Conservation (phyloP, 2,888 invertebrate species). For the Kuschelorhynchus macadamiae region DNA sequence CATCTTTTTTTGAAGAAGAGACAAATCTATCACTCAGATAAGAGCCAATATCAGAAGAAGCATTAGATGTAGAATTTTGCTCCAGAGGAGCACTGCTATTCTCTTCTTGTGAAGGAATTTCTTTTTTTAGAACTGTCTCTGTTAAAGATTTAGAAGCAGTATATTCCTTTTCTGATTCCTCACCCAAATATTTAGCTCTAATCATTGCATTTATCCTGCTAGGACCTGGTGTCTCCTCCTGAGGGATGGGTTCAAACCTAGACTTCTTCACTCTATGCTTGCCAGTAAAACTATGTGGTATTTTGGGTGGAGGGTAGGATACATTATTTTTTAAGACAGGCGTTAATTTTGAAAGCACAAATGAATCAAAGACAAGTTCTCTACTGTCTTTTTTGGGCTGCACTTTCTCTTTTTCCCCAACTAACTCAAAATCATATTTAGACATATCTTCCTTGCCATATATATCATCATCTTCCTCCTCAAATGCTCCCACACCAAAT, state of each 20-base stretch:
- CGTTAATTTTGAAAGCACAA: slow-evolving; percentile 66
- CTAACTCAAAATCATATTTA: slow-evolving; percentile 90
- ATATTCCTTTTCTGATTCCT: slow-evolving; percentile 51
- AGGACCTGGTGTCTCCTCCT: slow-evolving; percentile 60
- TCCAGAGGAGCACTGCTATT: neutral
- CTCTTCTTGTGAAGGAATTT: neutral
- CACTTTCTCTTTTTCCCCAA: slow-evolving; percentile 64
- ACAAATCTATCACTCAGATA: slow-evolving; percentile 75
- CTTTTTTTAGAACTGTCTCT: slow-evolving; percentile 7
- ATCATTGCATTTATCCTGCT: slow-evolving; percentile 61
- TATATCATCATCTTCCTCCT: slow-evolving; percentile 95
- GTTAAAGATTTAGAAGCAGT: slow-evolving; percentile 49
- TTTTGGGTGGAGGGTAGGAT: slow-evolving; percentile 72
- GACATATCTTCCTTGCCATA: slow-evolving; percentile 92
- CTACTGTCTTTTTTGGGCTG: slow-evolving; percentile 47
- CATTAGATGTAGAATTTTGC: neutral
- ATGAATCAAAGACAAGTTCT: slow-evolving; percentile 66
- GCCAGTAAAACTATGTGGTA: slow-evolving; percentile 76
- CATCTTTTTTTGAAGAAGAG: slow-evolving; percentile 71
- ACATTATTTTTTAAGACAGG: slow-evolving; percentile 63
- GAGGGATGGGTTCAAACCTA: slow-evolving; percentile 70
- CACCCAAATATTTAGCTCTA: slow-evolving; percentile 62
- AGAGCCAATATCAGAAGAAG: slow-evolving; percentile 46
- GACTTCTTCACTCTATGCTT: slow-evolving; percentile 71
- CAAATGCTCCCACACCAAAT: slow-evolving; percentile 98